Percentiles rank a stretch among this genome's conserved stretches.
These are phyloP conservation scores for Pseudeuparius sepicola DNA, from an alignment of 2,888 invertebrate genomes.

Conservation along the genomic window DNA sequence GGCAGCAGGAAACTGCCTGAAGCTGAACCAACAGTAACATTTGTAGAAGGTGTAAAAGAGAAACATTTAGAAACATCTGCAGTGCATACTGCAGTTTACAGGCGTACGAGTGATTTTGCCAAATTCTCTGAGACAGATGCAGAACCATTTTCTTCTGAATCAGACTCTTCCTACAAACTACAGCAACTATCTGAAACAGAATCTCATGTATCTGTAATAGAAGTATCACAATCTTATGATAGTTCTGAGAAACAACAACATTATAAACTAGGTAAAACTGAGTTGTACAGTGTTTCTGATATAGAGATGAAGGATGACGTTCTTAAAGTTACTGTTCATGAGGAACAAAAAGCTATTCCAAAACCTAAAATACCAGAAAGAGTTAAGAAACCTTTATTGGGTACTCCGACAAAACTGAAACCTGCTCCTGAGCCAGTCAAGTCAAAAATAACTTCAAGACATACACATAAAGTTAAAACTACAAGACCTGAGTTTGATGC, in stretches of 20 bases:
- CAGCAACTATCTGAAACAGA: constrained; percentile 30
- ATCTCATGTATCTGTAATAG: constrained; percentile 31
- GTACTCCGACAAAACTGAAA: too few species aligned
- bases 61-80: neutral
- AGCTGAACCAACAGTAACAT: neutral
- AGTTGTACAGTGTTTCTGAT: constrained; percentile 28
- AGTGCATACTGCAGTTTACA: too few species aligned
- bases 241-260: constrained; percentile 1
- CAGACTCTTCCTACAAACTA: constrained; percentile 31
- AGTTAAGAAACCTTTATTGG: too few species aligned
- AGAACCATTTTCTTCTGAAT: constrained; percentile 34
- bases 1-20: neutral
- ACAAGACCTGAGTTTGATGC: constrained; percentile 30
- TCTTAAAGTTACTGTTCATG: constrained; percentile 37
- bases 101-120: too few species aligned
- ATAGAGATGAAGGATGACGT: constrained; percentile 40
- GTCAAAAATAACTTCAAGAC: constrained; percentile 14
- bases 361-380: constrained; percentile 14
- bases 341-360: constrained; percentile 18
- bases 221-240: constrained; percentile 18
- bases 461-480: constrained; percentile 13
- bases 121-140: constrained; percentile 30
- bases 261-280: constrained; percentile 11
- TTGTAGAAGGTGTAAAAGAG: neutral
- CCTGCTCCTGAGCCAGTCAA: too few species aligned